Evolutionary conservation across 2,797 vertebrate species (phyloP), one percentile per base, ranked within the genome.

Genomic region (Rhyacichthys aspro): DNA sequence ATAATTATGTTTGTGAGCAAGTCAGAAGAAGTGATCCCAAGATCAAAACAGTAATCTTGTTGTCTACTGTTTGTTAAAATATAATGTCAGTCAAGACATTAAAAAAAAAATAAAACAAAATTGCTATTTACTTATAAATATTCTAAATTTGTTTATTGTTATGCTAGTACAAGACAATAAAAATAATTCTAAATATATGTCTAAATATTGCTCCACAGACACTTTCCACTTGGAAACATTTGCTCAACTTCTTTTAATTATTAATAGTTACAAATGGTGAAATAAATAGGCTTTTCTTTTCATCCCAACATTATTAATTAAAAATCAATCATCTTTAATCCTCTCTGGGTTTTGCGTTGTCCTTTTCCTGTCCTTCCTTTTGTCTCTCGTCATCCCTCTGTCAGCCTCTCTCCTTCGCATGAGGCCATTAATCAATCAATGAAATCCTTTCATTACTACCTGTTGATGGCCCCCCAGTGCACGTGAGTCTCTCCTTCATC

Each of bases 41-140:
- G 55, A 23, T 59, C 78, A 79, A 70, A 76, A 83, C 70, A 67
- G 62, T 78, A 79, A 87, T 82, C 68, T 72, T 72, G 50, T 59
- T 69, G 65, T 81, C 62, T 44, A 19, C 52, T 57, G 28, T 45
- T 50, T 11, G 10, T 46, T 62, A 50, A 52, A 47, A 71, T 15
- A 72, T n/a, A 54, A 33, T 45, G 28, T 34, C 12, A 63, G 59
- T 46, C 69, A 52, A 14, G 59, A 33, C 34, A 55, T 66, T n/a
- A 60, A 74, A 50, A 43, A 55, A 15, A 12, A 14, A 15, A 17
- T 7, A 5, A 33, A 52, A 32, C 10, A 18, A 41, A 66, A 5
- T 17, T 59, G 23, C 23, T 28, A 2, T 28, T 28, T 28, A 28
- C 23, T 28, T 28, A 28, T n/a, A n/a, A n/a, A n/a, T n/a, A n/a